These are phyloP conservation scores for Drosophila atripex DNA, from an alignment of 2,888 invertebrate genomes.

Conservation along the genomic window DNA sequence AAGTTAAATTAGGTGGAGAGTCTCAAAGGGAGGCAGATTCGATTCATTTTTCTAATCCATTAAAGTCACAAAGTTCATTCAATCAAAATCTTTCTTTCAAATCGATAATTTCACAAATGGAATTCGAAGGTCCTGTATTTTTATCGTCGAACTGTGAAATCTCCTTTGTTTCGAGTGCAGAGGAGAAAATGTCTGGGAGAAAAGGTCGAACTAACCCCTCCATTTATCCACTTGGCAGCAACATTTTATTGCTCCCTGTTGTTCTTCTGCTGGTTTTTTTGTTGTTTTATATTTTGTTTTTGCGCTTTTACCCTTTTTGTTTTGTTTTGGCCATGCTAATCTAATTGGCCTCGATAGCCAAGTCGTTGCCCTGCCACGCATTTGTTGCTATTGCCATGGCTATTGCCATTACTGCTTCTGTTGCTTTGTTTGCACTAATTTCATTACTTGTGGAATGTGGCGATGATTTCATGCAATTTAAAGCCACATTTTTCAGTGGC, in stretches of 20 bases:
- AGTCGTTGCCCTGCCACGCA: constrained; percentile 42
- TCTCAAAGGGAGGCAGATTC: too few species aligned
- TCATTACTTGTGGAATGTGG: constrained; percentile 76
- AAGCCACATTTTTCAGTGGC: constrained; percentile 73
- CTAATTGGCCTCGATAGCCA: constrained; percentile 55
- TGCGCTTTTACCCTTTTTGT: constrained; percentile 15
- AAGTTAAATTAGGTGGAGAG: too few species aligned
- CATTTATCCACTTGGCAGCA: constrained; percentile 47
- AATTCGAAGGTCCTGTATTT: background rate
- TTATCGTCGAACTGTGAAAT: background rate
- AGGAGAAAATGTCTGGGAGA: constrained; percentile 5
- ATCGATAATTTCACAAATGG: too few species aligned
- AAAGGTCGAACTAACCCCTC: constrained; percentile 28
- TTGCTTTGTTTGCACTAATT: constrained; percentile 66
- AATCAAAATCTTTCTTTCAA: too few species aligned
- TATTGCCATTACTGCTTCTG: constrained; percentile 22
- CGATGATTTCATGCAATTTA: constrained; percentile 81
- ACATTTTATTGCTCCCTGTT: constrained; percentile 30
- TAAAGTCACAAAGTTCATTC: background rate
- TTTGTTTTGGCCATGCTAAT: constrained; percentile 17
- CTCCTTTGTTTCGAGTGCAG: background rate
- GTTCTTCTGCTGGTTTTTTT: background rate
- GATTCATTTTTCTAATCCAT: background rate
- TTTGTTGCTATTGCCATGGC: constrained; percentile 13
- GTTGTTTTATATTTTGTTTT: constrained; percentile 14